phyloP scores from a whole-genome alignment of 2,888 invertebrate genomes.

The Gnatocerus cornutus region DNA sequence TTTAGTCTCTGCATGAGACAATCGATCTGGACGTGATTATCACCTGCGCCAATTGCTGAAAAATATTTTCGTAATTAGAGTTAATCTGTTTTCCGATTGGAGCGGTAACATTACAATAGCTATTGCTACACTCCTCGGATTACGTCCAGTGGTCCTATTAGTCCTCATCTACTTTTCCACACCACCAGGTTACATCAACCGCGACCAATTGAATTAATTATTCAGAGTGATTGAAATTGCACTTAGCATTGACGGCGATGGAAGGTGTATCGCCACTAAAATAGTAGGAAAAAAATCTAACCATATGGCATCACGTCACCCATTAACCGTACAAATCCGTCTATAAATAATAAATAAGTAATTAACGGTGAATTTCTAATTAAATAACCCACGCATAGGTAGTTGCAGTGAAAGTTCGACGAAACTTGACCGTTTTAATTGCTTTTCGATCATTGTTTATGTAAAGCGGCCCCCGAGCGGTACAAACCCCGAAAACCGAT shows the following conservation, averaged over 20 bases:
- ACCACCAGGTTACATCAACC: conserved; percentile 28
- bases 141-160: conserved; percentile 32
- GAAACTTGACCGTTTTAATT: conserved; percentile 33
- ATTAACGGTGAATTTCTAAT: conserved; percentile 50
- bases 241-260: conserved; percentile 18
- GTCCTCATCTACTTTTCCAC: conserved; percentile 34
- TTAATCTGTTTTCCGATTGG: conserved; percentile 16
- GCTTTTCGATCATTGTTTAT: conserved; percentile 29
- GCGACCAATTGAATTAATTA: conserved; percentile 39
- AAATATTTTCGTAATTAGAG: conserved; percentile 8
- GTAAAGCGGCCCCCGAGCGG: background rate
- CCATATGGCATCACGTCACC: conserved; percentile 43
- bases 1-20: no score
- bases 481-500: conserved; percentile 3
- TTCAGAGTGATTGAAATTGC: conserved; percentile 21
- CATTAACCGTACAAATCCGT: conserved; percentile 43
- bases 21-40: background rate
- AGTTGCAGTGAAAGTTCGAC: conserved; percentile 43
- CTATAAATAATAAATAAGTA: conserved; percentile 43
- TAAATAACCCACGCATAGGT: conserved; percentile 41
- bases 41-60: background rate
- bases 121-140: conserved; percentile 10
- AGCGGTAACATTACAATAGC: conserved; percentile 16
- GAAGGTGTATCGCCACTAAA: conserved; percentile 24
- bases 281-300: conserved; percentile 17